A percentile compares a stretch with the other conserved stretches of the same genome.
Evolutionary conservation across 2,888 invertebrate species (phyloP).

Genomic region (Plebejus anna): DNA sequence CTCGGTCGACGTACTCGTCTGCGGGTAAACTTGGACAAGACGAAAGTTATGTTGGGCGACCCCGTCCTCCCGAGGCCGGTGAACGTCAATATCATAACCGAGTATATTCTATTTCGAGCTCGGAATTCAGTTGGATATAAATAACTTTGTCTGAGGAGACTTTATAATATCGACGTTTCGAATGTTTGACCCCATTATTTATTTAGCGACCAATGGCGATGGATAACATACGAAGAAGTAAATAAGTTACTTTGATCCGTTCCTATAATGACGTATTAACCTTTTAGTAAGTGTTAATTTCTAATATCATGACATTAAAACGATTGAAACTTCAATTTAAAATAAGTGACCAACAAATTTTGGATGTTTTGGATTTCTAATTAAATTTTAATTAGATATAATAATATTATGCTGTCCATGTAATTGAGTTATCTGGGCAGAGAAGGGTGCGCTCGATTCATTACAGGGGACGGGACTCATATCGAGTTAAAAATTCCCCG

Average conservation of each 20-base stretch:
- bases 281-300: not conserved
- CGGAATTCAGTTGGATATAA: slow-evolving; percentile 8
- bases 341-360: not conserved
- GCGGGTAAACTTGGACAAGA: slow-evolving; percentile 6
- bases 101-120: slow-evolving; percentile 23
- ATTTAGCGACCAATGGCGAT: not conserved
- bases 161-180: not conserved
- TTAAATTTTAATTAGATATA: not conserved
- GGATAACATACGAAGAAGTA: not conserved
- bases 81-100: slow-evolving; percentile 15
- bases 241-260: not conserved
- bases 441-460: slow-evolving; percentile 1
- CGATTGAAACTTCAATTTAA: not conserved
- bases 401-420: not conserved
- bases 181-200: not conserved
- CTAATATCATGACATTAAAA: not conserved
- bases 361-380: not conserved
- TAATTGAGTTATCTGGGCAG: slow-evolving; percentile 9
- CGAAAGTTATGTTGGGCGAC: slow-evolving; percentile 14
- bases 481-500: slow-evolving; percentile 15
- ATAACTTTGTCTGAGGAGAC: slow-evolving; percentile 3
- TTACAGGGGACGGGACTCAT: slow-evolving; percentile 16
- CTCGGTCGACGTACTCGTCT: not conserved
- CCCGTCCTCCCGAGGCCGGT: slow-evolving; percentile 8
- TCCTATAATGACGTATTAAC: not conserved